Percentiles rank a stretch among this genome's conserved stretches.
Conservation (phyloP, 1,140 invertebrate genomes). For the Camponotus floridanus region DNA sequence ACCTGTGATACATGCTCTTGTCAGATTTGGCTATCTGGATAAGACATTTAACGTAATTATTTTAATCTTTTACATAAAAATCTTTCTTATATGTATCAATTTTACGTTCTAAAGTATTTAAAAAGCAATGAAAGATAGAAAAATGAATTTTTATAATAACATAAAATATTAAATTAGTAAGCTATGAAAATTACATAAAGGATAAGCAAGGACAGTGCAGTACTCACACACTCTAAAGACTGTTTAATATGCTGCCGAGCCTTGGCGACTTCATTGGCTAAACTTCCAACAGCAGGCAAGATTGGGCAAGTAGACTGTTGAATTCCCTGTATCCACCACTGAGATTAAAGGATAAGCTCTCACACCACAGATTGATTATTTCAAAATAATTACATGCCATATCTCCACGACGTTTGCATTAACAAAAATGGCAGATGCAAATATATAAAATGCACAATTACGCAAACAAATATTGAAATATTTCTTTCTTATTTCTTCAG, state of each 20-base stretch:
- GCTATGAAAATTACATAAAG: constrained; percentile 68
- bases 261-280: constrained; percentile 87
- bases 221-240: constrained; percentile 88
- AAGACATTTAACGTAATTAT: background rate
- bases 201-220: constrained; percentile 76
- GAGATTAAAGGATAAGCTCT: constrained; percentile 79
- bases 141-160: constrained; percentile 48
- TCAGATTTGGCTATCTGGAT: too few relatives aligned
- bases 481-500: background rate
- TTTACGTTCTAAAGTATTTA: constrained; percentile 32
- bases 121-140: constrained; percentile 32
- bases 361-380: constrained; percentile 72
- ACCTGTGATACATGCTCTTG: too few relatives aligned
- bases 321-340: constrained; percentile 80
- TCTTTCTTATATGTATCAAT: background rate
- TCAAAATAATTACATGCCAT: constrained; percentile 63
- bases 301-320: constrained; percentile 79
- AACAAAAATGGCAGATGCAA: background rate
- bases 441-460: background rate
- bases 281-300: constrained; percentile 83
- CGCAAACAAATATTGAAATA: constrained; percentile 11
- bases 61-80: background rate
- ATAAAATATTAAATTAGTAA: constrained; percentile 70
- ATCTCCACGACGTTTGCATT: constrained; percentile 67
- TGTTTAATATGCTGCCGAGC: constrained; percentile 87